Percentiles rank a stretch among this genome's conserved stretches.
These are phyloP conservation scores for Psittacula derbiana DNA, from an alignment of 2,797 vertebrate genomes.

Conservation along the genomic window DNA sequence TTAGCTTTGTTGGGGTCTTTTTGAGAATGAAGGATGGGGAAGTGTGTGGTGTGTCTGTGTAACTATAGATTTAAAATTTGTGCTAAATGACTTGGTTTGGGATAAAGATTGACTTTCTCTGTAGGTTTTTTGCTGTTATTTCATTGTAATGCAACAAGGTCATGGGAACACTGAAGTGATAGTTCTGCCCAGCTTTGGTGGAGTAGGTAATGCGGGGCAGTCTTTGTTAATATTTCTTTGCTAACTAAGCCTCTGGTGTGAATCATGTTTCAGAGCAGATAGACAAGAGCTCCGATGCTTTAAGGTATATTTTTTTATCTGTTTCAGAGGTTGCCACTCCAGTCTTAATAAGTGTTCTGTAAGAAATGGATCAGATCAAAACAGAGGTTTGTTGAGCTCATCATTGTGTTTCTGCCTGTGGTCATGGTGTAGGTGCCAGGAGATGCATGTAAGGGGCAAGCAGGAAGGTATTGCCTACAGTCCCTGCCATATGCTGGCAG, in stretches of 20 bases:
- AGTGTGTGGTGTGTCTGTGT: background rate
- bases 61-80: background rate
- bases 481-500: accelerated
- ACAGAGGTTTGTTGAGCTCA: background rate
- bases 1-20: background rate
- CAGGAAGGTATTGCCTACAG: background rate
- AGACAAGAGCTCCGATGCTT: background rate
- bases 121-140: background rate
- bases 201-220: background rate
- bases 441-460: accelerated
- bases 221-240: background rate
- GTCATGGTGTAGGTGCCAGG: background rate
- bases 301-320: background rate
- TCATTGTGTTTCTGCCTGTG: accelerated
- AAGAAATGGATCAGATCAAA: background rate
- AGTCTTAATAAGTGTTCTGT: background rate
- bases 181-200: background rate
- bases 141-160: background rate
- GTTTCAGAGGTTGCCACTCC: background rate
- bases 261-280: background rate
- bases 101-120: background rate
- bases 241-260: background rate
- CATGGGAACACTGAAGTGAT: background rate
- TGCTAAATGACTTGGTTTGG: background rate
- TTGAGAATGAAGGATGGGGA: background rate